Percentiles rank a stretch among this genome's conserved stretches.
Conservation (phyloP, 2,797 vertebrate species). For the Pagetopsis macropterus region DNA sequence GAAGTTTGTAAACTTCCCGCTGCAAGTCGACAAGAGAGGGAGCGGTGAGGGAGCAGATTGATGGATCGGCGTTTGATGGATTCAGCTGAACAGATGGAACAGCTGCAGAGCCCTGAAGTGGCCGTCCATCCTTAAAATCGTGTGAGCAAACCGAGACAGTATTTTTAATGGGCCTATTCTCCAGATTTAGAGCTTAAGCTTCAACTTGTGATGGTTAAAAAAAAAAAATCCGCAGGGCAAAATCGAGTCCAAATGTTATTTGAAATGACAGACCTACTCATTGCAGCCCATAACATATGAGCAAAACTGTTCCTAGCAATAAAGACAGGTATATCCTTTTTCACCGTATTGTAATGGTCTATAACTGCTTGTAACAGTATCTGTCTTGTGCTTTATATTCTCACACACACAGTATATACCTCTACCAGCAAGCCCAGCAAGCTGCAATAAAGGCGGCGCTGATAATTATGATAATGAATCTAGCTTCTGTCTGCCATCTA, state of each 20-base stretch:
- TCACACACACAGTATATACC: constrained; percentile 21
- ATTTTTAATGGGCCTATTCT: constrained; percentile 40
- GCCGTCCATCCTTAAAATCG: constrained; percentile 50
- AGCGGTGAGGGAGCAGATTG: constrained; percentile 37
- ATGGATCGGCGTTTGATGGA: constrained; percentile 62
- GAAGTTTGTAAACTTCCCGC: constrained; percentile 56
- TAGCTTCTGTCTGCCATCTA: constrained; percentile 63
- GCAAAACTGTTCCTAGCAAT: constrained; percentile 30
- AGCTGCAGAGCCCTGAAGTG: constrained; percentile 64
- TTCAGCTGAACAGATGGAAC: constrained; percentile 61
- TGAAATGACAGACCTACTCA: constrained; percentile 25
- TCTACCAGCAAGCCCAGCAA: constrained; percentile 48
- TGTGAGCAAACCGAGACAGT: constrained; percentile 38
- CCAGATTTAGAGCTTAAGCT: constrained; percentile 30
- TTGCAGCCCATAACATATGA: constrained; percentile 45
- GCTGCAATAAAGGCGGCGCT: constrained; percentile 54
- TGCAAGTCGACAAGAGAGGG: constrained; percentile 25
- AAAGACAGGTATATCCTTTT: constrained; percentile 15
- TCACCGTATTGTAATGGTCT: constrained; percentile 43
- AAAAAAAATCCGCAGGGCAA: neutral
- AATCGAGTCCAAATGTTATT: constrained; percentile 47
- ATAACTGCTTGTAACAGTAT: constrained; percentile 39
- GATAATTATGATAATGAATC: constrained; percentile 78
- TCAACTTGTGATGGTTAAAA: constrained; percentile 4
- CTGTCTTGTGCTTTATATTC: constrained; percentile 31